Base-by-base conservation (phyloP, 2,888 invertebrate genomes). In the Holacanthella duospinosa region DNA sequence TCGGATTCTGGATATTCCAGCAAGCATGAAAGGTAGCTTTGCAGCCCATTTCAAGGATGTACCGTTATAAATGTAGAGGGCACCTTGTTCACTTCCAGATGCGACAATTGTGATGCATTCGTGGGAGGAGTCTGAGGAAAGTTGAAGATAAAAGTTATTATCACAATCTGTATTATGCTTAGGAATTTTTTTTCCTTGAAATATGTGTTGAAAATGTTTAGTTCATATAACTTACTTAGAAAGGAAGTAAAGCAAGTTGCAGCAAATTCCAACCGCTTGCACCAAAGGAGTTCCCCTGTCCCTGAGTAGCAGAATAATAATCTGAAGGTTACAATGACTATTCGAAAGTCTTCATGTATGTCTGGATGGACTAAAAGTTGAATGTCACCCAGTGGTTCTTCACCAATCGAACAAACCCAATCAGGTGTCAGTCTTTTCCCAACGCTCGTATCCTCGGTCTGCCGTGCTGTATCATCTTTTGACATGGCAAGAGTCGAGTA, bases 11-110 rank as follows among this genome's bases (percentile, higher is more conserved):
- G 82, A 80, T 67, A 94, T 79, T 44, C 86, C 83, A 59, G 92
- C 82, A 0, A 93, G 89, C 21, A 84, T 78, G 71, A 84, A 83
- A 29, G 87, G 80, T 63, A 93, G 80, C 76, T 90, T 89, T 28
- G 94, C 90, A 1, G 91, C 89, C 96, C 96, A 97, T 74, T 87
- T 83, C 55, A 96, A 79, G 16, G 85, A 85, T 21, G 87, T 86
- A 68, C 88, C 85, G 76, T 93, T 86, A 77, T 93, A 95, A 65
- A 97, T 82, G 74, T 89, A 82, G 65, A 96, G 77, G 62, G 90
- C 89, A 55, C 84, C 84, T 57, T 88, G 87, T 74, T 93, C 89
- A 43, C 91, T 87, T 2, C 87, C 84, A 25, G 71, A 70, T 25
- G 66, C 64, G 6, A 66, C 64, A 25, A 71, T 56, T 12, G 68